A percentile compares a stretch with the other conserved stretches of the same genome.
Conservation (phyloP, 1,140 invertebrate species). For the Drosophila ogumai region DNA sequence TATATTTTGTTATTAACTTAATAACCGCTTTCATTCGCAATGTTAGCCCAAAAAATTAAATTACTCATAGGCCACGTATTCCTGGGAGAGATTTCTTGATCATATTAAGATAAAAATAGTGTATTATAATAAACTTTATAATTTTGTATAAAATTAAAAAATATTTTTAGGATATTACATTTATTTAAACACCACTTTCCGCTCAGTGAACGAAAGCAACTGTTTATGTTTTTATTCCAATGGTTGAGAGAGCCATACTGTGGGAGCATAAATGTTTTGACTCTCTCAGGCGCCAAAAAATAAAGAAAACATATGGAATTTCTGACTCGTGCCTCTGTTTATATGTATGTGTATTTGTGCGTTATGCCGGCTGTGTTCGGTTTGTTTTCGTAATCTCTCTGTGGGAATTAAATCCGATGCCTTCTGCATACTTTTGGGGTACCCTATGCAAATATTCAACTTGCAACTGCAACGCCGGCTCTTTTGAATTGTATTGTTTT, state of each 20-base stretch:
- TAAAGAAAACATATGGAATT: slow-evolving; percentile 44
- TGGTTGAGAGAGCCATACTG: slow-evolving; percentile 19
- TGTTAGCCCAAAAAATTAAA: background rate
- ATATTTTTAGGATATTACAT: too few species aligned
- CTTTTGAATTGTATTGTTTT: slow-evolving; percentile 62
- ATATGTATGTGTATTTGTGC: slow-evolving; percentile 49
- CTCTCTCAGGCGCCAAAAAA: slow-evolving; percentile 35
- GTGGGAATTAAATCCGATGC: slow-evolving; percentile 25
- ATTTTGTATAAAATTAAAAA: too few species aligned
- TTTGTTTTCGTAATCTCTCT: slow-evolving; percentile 75
- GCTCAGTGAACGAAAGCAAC: slow-evolving; percentile 52
- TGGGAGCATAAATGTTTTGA: slow-evolving; percentile 9
- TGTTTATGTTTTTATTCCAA: slow-evolving; percentile 76
- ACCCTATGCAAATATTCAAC: slow-evolving; percentile 63
- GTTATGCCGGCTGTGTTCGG: slow-evolving; percentile 61
- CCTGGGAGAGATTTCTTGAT: background rate
- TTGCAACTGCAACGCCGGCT: slow-evolving; percentile 37
- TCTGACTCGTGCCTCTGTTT: slow-evolving; percentile 29
- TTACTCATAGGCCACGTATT: background rate
- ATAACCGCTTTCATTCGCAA: background rate
- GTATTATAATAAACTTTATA: too few species aligned
- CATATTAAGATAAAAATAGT: too few species aligned
- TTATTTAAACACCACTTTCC: background rate
- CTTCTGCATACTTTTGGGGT: slow-evolving; percentile 78
- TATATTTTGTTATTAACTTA: too few species aligned